These are phyloP conservation scores for Sycobia sp. DNA, from an alignment of 1,140 invertebrate species.

Conservation along the genomic window DNA sequence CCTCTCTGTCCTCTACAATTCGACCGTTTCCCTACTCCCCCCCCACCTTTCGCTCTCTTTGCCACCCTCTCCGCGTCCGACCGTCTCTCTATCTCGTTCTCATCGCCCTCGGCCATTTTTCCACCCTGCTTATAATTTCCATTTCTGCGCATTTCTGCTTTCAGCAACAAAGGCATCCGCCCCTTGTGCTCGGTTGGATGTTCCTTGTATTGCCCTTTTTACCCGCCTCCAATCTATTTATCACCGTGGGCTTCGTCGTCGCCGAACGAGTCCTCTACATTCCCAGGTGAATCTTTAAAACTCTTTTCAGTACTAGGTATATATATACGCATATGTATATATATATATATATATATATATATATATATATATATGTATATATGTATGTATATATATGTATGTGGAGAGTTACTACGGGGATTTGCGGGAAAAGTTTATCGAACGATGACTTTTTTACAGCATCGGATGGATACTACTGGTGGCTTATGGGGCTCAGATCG, in stretches of 20 bases:
- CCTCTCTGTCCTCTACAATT: not conserved
- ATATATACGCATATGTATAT: no score
- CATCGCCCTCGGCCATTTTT: not conserved
- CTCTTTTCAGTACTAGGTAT: no score
- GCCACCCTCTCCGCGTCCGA: not conserved
- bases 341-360: no score
- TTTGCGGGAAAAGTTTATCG: no score
- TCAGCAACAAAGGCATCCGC: constrained; percentile 68
- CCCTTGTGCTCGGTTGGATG: constrained; percentile 68
- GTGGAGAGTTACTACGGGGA: no score
- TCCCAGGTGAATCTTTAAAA: constrained; percentile 70
- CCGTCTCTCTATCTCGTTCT: no score
- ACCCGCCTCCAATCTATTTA: constrained; percentile 84
- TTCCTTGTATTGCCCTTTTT: constrained; percentile 80
- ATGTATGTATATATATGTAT: no score
- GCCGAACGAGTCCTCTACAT: constrained; percentile 90
- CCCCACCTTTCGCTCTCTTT: not conserved
- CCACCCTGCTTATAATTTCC: not conserved
- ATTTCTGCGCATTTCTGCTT: constrained; percentile 41
- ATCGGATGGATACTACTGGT: constrained; percentile 71
- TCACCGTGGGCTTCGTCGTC: constrained; percentile 89
- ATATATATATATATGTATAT: no score
- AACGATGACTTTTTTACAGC: constrained; percentile 62
- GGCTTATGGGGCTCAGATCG: constrained; percentile 67
- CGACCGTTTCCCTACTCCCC: not conserved